Evolutionary conservation across 2,888 invertebrate genomes (phyloP), one percentile per base, ranked within the genome.

Genomic region (Eilema caniola): DNA sequence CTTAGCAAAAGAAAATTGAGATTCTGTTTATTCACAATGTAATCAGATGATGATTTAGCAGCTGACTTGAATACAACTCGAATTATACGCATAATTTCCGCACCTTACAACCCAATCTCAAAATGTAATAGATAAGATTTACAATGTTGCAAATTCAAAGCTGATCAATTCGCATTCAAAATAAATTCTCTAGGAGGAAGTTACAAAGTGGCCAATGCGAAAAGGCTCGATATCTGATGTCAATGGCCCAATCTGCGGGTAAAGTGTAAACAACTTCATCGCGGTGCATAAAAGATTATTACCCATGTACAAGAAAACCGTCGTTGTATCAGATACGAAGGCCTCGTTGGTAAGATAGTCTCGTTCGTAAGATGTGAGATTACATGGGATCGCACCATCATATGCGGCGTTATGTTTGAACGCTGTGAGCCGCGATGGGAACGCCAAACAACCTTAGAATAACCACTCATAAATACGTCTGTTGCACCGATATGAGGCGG

Each of bases 401-500:
- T 80, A 84, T 75, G 80, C 75, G 75, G 81, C 80, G 79, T 79
- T 79, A 67, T 80, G 87, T 88, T 86, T 87, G 85, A 85, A 84
- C 83, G 83, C 75, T 74, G 72, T 77, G 74, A 73, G 82, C 82
- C 71, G 78, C 86, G 83, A 83, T 89, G 89, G 89, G 89, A 90
- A 90, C 90, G 79, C 86, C 86, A 90, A 91, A 91, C 90, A 92
- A 85, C 83, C 80, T 81, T 82, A 82, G 81, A 87, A 85, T 81
- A 84, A 85, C 85, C 83, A 81, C 83, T 85, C 89, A 88, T 92
- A 92, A 91, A 91, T 88, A 89, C 79, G 77, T 83, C 85, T 83
- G 79, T 73, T 75, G 76, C 82, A 78, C 78, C 79, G 83, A 85
- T 84, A 85, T 86, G 83, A 85, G 81, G 80, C 83, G 83, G 83